Evolutionary conservation across 2,113 vertebrate genomes (phyloP), one percentile per base, ranked within the genome.

Genomic region (Asarcornis scutulata): DNA sequence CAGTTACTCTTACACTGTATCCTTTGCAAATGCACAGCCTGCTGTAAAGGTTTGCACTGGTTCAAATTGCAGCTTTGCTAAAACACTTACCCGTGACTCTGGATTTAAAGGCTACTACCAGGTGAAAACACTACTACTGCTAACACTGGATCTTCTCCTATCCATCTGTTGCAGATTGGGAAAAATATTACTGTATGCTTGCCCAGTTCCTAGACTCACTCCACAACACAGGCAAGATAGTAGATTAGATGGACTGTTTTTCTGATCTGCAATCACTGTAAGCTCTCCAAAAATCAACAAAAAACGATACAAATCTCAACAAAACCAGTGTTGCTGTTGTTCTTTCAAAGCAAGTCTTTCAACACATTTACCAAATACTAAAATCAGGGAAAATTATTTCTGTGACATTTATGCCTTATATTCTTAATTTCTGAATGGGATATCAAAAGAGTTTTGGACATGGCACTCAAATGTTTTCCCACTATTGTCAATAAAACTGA

Each of bases 21-120:
- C 23, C n/a, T 67, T 72, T 46, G 6, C 18, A 87, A 87, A 63
- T 2, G 2, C 7, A 60, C 14, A 76, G 0, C 0, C 20, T 29
- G 6, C 13, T 67, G 31, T 55, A 58, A 17, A 85, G 62, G 18
- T 68, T 34, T 46, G 42, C 36, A 12, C 8, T 52, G 32, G 16
- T 34, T 91, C 29, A 32, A 86, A 52, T 0, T 48, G 26, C 26
- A 88, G 23, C 17, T 80, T 77, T 55, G 40, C 31, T 18, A 62
- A 78, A 5, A 68, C 13, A 14, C 10, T 89, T 66, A 59, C 5
- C 18, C 32, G 5, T 21, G 25, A 60, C 34, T 88, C 50, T 0
- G 0, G 15, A 81, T 88, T 36, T 16, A 73, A 83, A 92, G 27
- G 44, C 16, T 44, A 74, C 16, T 44, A 74, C 20, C 53, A 76